These are phyloP conservation scores for Mus pahari DNA, from an alignment of 2,113 vertebrate species.

Conservation along the genomic window DNA sequence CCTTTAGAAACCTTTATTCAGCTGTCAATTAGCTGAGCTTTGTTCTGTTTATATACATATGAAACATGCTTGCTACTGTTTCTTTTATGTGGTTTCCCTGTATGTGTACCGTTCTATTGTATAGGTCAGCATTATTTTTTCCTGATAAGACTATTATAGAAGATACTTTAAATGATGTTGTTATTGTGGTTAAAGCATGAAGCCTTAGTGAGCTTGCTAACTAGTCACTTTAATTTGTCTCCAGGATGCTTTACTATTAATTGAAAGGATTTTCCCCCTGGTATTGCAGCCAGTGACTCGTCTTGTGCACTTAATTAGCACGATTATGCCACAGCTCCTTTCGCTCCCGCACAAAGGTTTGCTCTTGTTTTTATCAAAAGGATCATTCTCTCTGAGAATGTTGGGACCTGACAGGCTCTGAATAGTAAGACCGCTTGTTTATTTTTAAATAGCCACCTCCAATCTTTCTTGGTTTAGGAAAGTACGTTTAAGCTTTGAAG, in stretches of 20 bases:
- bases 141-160: constrained; percentile 33
- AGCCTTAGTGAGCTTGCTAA: constrained; percentile 67
- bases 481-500: constrained; percentile 73
- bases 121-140: not conserved
- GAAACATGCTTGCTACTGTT: not conserved
- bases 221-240: constrained; percentile 77
- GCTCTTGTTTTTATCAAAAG: constrained; percentile 93
- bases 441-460: constrained; percentile 56
- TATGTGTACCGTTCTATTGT: not conserved
- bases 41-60: not conserved
- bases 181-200: constrained; percentile 27
- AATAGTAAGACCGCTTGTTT: constrained; percentile 86
- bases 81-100: not conserved
- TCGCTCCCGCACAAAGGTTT: constrained; percentile 91
- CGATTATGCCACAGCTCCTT: constrained; percentile 97
- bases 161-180: constrained; percentile 48
- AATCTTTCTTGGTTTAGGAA: constrained; percentile 62
- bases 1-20: constrained; percentile 12
- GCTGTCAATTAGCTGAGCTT: constrained; percentile 41
- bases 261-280: constrained; percentile 83
- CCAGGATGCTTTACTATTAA: constrained; percentile 86
- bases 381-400: constrained; percentile 92
- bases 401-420: constrained; percentile 92
- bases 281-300: constrained; percentile 89
- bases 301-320: constrained; percentile 96